phyloP scores from a whole-genome alignment of 2,888 invertebrate genomes.

The Sericinus montela region DNA sequence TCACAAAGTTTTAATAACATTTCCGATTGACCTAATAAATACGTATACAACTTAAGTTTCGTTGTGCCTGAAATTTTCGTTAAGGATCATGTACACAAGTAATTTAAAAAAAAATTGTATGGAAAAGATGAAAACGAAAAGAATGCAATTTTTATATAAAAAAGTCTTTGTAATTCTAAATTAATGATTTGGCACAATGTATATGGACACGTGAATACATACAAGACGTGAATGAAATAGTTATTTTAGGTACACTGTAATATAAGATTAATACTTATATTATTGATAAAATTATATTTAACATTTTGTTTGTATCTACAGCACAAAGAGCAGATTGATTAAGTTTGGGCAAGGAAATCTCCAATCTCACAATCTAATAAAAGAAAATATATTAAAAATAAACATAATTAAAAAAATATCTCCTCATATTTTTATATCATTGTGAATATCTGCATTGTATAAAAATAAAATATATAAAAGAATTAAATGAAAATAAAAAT shows the following conservation, averaged over 20 bases:
- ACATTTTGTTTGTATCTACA: not conserved
- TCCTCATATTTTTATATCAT: too few relatives aligned
- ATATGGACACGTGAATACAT: not conserved
- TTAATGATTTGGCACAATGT: constrained; percentile 9
- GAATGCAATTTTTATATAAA: too few relatives aligned
- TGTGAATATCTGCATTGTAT: too few relatives aligned
- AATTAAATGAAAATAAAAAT: too few relatives aligned
- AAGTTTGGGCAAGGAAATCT: not conserved
- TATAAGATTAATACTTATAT: not conserved
- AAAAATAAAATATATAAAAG: too few relatives aligned
- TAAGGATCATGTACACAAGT: not conserved
- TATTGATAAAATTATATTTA: not conserved
- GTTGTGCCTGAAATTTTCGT: constrained; percentile 10
- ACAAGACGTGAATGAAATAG: not conserved
- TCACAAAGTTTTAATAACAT: not conserved
- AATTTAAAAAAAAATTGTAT: not conserved
- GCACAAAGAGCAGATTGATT: not conserved
- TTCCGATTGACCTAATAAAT: not conserved
- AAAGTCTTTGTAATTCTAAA: not conserved
- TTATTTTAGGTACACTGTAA: not conserved
- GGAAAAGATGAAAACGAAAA: not conserved
- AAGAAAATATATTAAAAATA: too few relatives aligned
- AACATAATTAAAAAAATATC: too few relatives aligned
- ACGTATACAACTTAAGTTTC: constrained; percentile 6
- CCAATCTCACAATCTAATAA: not conserved